Conservation (phyloP, 2,113 vertebrate genomes). For the Neodon shergylaensis region DNA sequence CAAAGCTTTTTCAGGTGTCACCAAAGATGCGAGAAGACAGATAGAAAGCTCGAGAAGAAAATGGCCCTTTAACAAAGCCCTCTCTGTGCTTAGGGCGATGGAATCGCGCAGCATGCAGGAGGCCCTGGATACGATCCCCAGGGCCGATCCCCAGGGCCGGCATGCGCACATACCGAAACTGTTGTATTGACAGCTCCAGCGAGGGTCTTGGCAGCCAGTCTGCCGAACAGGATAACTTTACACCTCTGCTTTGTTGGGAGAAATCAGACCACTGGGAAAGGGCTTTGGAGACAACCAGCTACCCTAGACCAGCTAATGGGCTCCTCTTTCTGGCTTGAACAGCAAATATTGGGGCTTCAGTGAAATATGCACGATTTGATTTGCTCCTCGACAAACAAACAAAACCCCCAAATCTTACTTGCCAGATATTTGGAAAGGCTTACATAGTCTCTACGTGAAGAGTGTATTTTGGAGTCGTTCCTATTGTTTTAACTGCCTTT, state of each 20-base stretch:
- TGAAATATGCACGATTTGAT: slow-evolving; percentile 55
- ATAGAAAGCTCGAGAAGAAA: slow-evolving; percentile 53
- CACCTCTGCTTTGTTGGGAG: background rate
- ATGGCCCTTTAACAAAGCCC: background rate
- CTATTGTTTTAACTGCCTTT: background rate
- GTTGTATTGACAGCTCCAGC: slow-evolving; percentile 7
- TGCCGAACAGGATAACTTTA: background rate
- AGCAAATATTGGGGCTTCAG: background rate
- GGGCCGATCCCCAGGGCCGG: fast-evolving
- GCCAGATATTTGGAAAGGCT: background rate
- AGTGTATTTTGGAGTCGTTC: background rate
- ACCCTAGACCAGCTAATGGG: background rate
- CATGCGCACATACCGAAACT: background rate
- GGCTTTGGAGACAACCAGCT: background rate
- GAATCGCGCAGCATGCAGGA: no score
- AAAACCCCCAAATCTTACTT: background rate
- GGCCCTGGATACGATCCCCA: background rate
- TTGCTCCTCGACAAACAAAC: slow-evolving; percentile 40
- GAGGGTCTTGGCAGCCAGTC: background rate
- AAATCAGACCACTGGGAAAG: slow-evolving; percentile 10
- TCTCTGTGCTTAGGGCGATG: background rate
- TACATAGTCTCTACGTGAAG: background rate
- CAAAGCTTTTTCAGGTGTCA: slow-evolving; percentile 65
- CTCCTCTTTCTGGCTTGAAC: slow-evolving; percentile 21
- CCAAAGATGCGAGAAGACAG: slow-evolving; percentile 59